A percentile compares a stretch with the other conserved stretches of the same genome.
Evolutionary conservation across 2,797 vertebrate species (phyloP).

Genomic region (Gymnoscopelus braueri): DNA sequence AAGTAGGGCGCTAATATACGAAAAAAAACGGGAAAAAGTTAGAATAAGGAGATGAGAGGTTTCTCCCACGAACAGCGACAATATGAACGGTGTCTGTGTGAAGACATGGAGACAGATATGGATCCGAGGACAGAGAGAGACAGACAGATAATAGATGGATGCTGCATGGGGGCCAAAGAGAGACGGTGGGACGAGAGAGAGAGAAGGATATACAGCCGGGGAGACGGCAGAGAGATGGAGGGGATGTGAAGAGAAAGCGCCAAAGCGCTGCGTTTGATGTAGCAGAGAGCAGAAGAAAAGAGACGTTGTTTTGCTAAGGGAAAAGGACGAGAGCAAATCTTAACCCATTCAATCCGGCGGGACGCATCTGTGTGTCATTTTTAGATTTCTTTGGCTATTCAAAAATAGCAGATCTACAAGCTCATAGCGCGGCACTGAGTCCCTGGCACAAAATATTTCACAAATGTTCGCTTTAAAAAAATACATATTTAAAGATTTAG

Average conservation of each 20-base stretch:
- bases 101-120: not conserved
- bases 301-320: conserved; percentile 5
- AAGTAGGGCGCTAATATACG: too few species aligned
- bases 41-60: too few species aligned
- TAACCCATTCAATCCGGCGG: too few species aligned
- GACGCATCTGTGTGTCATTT: too few species aligned
- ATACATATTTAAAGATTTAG: too few species aligned
- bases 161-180: not conserved
- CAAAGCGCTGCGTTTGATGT: not conserved
- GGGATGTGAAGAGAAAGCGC: not conserved
- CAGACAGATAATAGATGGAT: conserved; percentile 2
- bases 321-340: not conserved
- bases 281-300: not conserved
- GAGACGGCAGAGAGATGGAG: conserved; percentile 1
- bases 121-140: conserved; percentile 4
- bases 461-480: too few species aligned
- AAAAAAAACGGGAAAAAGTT: too few species aligned
- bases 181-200: not conserved
- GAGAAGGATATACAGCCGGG: not conserved
- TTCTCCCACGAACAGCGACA: too few species aligned
- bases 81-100: not conserved
- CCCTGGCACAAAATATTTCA: too few species aligned
- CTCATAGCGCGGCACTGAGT: too few species aligned
- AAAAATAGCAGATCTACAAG: too few species aligned
- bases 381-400: too few species aligned